Evolutionary conservation across 1,140 invertebrate species (phyloP), one percentile per base, ranked within the genome.

Genomic region (Physella acuta): DNA sequence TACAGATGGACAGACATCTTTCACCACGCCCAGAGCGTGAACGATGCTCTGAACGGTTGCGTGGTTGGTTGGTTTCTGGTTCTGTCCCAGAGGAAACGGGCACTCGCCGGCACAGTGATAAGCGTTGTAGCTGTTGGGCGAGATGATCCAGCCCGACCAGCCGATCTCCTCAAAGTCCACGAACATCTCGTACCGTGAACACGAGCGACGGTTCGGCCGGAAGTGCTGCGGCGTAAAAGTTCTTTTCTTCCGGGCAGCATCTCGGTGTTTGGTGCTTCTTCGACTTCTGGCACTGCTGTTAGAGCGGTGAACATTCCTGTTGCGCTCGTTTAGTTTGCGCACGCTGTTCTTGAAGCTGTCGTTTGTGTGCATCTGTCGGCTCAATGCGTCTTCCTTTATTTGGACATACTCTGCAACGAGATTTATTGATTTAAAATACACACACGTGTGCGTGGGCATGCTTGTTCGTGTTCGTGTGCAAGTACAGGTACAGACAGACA

Each of bases 21-120:
- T 82, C 1, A 85, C 82, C 2, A 87, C 78, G 53, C 86, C 85
- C 69, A 90, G 80, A 58, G 88, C 86, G 73, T 89, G 87, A n/a
- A 89, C 87, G 70, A 90, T 88, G 73, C 88, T 89, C 72, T 90
- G 88, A 49, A 91, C 86, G 26, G 89, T 90, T 26, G 89, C 90
- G 73, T 92, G 90, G 79, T 91, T 91, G 28, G 89, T 90, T 0
- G 89, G 89, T 68, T 82, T 84, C 68, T 86, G 85, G 73, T 85
- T 85, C 73, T 87, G 86, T 3, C 85, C 87, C 28, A 88, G 72
- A 0, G 89, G 88, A 58, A 88, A 88, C 16, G 86, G 80, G 80
- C 90, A 92, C 28, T 86, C 83, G 0, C 91, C 90, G 56, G 84
- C 82, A 76, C 90, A 91, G 71, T 89, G 88, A 77, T 89, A 89